Evolutionary conservation across 1,140 invertebrate species (phyloP), one percentile per base, ranked within the genome.

Genomic region (Zaprionus tsacasi): DNA sequence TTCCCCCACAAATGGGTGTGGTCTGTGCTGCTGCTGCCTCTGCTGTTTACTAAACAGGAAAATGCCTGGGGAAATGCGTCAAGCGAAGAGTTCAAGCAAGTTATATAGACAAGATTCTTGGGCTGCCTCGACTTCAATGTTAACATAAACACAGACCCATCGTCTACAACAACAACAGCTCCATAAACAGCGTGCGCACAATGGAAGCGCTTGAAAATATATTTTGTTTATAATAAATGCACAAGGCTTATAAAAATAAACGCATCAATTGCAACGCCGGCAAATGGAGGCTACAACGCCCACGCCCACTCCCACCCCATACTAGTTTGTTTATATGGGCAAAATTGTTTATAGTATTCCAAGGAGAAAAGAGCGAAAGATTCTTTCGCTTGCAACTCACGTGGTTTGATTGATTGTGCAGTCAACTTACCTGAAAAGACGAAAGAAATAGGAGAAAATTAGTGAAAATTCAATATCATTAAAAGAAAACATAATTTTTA

Each of bases 21-120:
- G 58, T 45, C 30, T 64, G 35, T 25, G 64, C 59, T 35, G 38
- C 38, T 40, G 38, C 57, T 83, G 81, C 85, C 88, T 87, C 8
- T 68, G 68, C 57, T 83, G 81, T 83, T 87, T 87, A 82, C 70
- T 27, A 71, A 82, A 79, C 64, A 74, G 79, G 58, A 79, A 54
- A 60, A 65, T 70, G 79, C 64, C 77, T 59, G 45, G 80, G 80
- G 74, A 89, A 89, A 89, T 87, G 83, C 83, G 83, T 88, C 80
- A 88, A 76, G 66, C 59, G 54, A 35, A 60, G 57, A 52, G 77
- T 72, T 48, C 52, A 66, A 36, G 43, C 70, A 48, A 38, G 40
- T 48, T 61, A 35, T 61, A 35, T 27, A 50, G 35, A 30, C 15
- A 21, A 33, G 7, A 35, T 35, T 57, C 15, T 35, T 6, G 13